phyloP scores from a whole-genome alignment of 1,140 invertebrate species.

The Apocrypta bakeri region DNA sequence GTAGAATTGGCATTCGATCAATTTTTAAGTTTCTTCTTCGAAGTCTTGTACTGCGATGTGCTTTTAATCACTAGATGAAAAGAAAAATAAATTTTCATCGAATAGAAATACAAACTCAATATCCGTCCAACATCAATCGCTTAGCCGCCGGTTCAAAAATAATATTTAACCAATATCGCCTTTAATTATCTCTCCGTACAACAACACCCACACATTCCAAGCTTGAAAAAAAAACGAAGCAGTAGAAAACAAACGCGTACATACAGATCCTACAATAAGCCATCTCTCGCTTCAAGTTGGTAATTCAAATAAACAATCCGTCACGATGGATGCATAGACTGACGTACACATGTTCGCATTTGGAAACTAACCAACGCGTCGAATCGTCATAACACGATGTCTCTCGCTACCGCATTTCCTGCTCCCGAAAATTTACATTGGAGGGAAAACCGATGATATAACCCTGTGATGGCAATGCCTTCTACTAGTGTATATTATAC shows the following conservation, averaged over 20 bases:
- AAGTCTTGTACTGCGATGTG: too few species aligned
- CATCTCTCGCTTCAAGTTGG: background rate
- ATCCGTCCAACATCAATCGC: too few species aligned
- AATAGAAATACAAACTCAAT: too few species aligned
- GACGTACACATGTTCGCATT: background rate
- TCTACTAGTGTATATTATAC: background rate
- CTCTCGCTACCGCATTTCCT: slow-evolving; percentile 23
- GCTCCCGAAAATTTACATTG: slow-evolving; percentile 33
- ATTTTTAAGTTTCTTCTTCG: too few species aligned
- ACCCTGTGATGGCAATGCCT: too few species aligned
- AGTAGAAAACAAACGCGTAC: background rate
- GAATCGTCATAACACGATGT: slow-evolving; percentile 2
- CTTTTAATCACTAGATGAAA: too few species aligned
- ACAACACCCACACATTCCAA: background rate
- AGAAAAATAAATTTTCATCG: too few species aligned
- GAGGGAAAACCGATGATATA: slow-evolving; percentile 33
- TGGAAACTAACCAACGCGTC: background rate
- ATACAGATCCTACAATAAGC: background rate
- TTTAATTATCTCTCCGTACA: background rate
- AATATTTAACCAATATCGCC: background rate
- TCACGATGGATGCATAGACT: background rate
- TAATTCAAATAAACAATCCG: slow-evolving; percentile 37
- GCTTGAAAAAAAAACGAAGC: background rate
- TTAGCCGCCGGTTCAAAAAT: background rate
- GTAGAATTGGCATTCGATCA: too few species aligned